These are phyloP conservation scores for Lasioglossum calceatum DNA, from an alignment of 2,888 invertebrate species.

Conservation along the genomic window DNA sequence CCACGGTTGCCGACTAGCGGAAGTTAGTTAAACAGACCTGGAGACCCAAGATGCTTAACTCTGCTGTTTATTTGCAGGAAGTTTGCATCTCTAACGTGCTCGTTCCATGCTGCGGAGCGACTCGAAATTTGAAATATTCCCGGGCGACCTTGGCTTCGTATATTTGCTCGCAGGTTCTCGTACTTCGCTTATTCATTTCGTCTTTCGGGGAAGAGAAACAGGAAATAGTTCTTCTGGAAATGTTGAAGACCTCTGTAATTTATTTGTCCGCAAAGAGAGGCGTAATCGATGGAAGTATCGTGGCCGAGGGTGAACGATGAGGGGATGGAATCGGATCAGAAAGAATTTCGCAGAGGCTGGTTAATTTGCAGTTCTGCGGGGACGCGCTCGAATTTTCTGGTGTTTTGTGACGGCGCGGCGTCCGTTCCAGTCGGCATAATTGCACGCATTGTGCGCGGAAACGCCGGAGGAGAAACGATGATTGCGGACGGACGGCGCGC, in stretches of 20 bases:
- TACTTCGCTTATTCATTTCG: not conserved
- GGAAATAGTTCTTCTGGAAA: not conserved
- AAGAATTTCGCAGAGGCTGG: not conserved
- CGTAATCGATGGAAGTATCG: not conserved
- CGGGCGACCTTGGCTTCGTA: not conserved
- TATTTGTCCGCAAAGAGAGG: not conserved
- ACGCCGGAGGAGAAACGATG: not conserved
- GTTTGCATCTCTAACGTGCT: slow-evolving; percentile 10
- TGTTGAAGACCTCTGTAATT: not conserved
- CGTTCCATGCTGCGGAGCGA: not conserved
- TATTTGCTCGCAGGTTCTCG: not conserved
- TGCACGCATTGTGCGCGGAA: slow-evolving; percentile 7
- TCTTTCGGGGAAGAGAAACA: not conserved
- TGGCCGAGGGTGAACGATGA: not conserved
- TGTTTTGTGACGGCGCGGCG: not conserved
- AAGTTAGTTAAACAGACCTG: slow-evolving; percentile 14
- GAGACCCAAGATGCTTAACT: not conserved
- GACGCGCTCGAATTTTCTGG: slow-evolving; percentile 19
- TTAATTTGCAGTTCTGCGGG: slow-evolving; percentile 16
- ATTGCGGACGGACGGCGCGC: not conserved
- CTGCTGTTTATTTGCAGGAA: slow-evolving; percentile 14
- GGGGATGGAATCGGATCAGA: not conserved
- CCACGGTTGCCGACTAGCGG: not conserved
- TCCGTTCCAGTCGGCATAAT: slow-evolving; percentile 30
- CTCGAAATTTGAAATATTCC: slow-evolving; percentile 14